Evolutionary conservation across 1,140 invertebrate genomes (phyloP).

Genomic region (Drusus annulatus): DNA sequence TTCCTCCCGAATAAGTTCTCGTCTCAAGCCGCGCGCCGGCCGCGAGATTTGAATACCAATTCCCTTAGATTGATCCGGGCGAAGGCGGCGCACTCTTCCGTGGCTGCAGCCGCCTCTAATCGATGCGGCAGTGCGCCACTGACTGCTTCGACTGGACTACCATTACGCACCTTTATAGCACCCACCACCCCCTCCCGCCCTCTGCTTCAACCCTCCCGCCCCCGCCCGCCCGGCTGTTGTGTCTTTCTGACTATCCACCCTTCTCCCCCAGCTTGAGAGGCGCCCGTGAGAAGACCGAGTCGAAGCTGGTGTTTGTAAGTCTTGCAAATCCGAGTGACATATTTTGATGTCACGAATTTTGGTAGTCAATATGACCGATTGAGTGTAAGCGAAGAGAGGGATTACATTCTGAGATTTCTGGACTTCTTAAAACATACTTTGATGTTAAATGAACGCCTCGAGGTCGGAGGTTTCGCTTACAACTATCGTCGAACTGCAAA

Average conservation of each 20-base stretch:
- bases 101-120: conserved; percentile 53
- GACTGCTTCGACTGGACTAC: conserved; percentile 57
- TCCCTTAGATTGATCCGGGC: conserved; percentile 55
- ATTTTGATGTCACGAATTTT: no score
- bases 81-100: conserved; percentile 40
- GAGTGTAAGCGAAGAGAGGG: no score
- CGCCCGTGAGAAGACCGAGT: background rate
- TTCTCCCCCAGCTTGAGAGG: background rate
- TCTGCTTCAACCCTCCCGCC: background rate
- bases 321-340: no score
- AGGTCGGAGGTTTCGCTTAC: no score
- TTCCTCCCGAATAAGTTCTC: no score
- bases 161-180: conserved; percentile 59
- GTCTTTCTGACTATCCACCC: conserved; percentile 46
- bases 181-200: conserved; percentile 12
- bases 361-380: no score
- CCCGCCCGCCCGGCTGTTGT: conserved; percentile 37
- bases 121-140: conserved; percentile 57
- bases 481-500: no score
- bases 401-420: no score
- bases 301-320: no score
- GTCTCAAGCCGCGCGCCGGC: conserved; percentile 8
- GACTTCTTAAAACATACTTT: no score
- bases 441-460: no score
- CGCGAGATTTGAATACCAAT: conserved; percentile 50